Percentiles rank a stretch among this genome's conserved stretches.
Conservation (phyloP, 23 tunicate genomes). For the Styela clava region DNA sequence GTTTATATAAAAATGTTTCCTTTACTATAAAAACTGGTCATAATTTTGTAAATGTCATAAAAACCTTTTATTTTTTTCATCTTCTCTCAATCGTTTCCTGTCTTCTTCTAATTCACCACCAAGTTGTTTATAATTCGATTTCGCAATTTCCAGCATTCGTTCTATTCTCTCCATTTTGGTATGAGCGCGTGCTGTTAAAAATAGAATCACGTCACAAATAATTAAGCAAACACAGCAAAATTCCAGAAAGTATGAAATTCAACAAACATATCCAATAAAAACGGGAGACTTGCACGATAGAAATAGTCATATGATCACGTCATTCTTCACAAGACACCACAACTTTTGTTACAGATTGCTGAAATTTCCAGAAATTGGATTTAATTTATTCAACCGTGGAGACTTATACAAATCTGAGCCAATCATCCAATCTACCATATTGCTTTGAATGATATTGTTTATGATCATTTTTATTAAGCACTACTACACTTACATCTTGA, state of each 20-base stretch:
- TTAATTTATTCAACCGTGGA: too few species aligned
- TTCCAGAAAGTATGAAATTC: background rate
- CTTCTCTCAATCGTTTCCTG: slow-evolving; percentile 36
- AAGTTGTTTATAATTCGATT: slow-evolving; percentile 67
- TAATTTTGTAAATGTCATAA: too few species aligned
- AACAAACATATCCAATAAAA: background rate
- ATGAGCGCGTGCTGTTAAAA: slow-evolving; percentile 51
- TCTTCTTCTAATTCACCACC: slow-evolving; percentile 90
- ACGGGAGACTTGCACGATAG: background rate
- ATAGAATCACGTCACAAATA: background rate
- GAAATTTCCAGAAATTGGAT: too few species aligned
- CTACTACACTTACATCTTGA: slow-evolving; percentile 67
- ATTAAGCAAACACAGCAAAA: background rate
- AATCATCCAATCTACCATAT: too few species aligned
- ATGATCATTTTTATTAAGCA: too few species aligned
- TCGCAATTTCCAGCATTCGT: slow-evolving; percentile 59
- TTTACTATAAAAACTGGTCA: too few species aligned
- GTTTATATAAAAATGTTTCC: too few species aligned
- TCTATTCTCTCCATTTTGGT: slow-evolving; percentile 63
- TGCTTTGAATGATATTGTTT: too few species aligned
- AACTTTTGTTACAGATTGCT: too few species aligned
- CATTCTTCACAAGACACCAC: background rate
- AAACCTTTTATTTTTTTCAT: slow-evolving; percentile 54
- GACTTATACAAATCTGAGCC: too few species aligned
- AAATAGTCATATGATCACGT: background rate